These are phyloP conservation scores for Epizoanthus fatuus DNA, from an alignment of 92 coral and sea anemone species.

Conservation along the genomic window DNA sequence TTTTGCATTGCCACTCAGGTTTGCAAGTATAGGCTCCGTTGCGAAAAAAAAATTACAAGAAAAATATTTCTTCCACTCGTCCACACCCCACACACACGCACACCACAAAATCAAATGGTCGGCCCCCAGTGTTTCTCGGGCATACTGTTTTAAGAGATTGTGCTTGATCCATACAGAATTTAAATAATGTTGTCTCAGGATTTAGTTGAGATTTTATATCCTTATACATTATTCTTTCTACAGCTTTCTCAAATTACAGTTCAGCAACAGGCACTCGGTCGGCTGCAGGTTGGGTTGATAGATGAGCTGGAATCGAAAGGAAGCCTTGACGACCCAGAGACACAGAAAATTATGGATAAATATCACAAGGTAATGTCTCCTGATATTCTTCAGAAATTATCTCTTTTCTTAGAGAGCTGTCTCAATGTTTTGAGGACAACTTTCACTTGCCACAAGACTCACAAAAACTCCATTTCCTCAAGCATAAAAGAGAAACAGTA, in stretches of 20 bases:
- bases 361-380: constrained; percentile 74
- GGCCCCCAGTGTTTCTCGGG: background rate
- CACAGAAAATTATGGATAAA: constrained; percentile 85
- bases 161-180: background rate
- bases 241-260: constrained; percentile 91
- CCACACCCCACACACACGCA: no score
- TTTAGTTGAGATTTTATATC: background rate
- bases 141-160: background rate
- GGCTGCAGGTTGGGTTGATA: constrained; percentile 89
- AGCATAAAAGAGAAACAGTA: no score
- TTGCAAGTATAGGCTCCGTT: no score
- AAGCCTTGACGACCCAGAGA: constrained; percentile 88
- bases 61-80: no score
- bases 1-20: no score
- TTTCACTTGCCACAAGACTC: no score
- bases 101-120: no score
- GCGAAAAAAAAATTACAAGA: no score
- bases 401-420: no score
- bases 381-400: background rate
- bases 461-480: no score
- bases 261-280: constrained; percentile 92
- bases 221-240: background rate
- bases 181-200: no score
- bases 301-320: constrained; percentile 97
- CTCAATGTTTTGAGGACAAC: background rate